Evolutionary conservation across 2,113 vertebrate genomes (phyloP).

Genomic region (Tachycineta bicolor): DNA sequence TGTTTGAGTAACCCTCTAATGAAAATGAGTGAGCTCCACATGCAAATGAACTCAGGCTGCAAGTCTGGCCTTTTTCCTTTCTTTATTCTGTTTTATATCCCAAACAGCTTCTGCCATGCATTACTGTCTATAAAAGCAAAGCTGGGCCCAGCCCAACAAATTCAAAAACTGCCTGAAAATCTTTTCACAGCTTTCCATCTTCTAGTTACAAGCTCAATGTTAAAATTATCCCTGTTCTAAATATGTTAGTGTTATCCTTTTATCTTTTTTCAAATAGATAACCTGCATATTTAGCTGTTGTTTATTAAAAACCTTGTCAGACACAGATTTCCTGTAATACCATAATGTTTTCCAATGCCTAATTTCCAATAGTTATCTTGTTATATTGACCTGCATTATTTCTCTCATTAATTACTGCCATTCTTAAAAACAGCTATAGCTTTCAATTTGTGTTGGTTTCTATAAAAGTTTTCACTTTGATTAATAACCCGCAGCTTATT

Average conservation of each 20-base stretch:
- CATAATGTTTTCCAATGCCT: neutral
- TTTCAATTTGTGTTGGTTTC: neutral
- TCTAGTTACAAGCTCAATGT: neutral
- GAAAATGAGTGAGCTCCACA: neutral
- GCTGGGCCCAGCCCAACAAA: neutral
- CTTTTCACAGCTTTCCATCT: neutral
- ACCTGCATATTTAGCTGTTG: neutral
- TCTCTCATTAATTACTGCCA: neutral
- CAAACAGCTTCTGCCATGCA: neutral
- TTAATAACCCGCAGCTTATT: neutral
- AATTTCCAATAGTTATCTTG: neutral
- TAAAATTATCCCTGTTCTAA: neutral
- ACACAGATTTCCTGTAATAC: neutral
- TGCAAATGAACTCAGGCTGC: neutral
- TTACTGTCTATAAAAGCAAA: neutral
- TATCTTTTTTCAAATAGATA: neutral
- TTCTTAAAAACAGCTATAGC: neutral
- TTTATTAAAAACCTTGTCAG: neutral
- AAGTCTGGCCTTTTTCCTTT: neutral
- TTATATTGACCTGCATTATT: neutral
- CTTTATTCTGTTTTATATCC: neutral
- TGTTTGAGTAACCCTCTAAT: neutral
- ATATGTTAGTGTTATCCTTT: neutral
- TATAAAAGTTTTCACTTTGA: neutral
- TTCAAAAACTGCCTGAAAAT: neutral